phyloP scores from a whole-genome alignment of 2,888 invertebrate genomes.

The Hemicrepidius hirtus region DNA sequence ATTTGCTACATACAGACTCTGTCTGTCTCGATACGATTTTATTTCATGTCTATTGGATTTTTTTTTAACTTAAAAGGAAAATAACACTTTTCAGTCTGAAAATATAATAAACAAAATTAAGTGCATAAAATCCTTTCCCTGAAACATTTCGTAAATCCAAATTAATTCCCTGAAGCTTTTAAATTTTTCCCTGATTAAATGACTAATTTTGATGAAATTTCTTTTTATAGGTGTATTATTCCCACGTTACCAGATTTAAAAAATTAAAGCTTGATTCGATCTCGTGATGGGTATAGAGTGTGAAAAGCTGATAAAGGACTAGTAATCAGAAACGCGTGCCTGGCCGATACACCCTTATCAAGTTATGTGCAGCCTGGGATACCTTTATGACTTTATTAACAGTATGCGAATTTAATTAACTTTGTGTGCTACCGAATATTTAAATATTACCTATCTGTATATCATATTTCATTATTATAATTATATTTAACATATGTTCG shows the following conservation, averaged over 20 bases:
- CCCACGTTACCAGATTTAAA: conserved; percentile 32
- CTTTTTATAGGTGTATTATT: too few relatives aligned
- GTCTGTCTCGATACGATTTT: conserved; percentile 36
- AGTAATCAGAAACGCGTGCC: conserved; percentile 68
- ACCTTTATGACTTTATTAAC: conserved; percentile 69
- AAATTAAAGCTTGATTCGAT: conserved; percentile 52
- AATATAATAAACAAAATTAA: too few relatives aligned
- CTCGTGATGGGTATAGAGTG: conserved; percentile 62
- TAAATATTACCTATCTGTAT: conserved; percentile 60
- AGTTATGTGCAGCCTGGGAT: conserved; percentile 67
- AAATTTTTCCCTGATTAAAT: too few relatives aligned
- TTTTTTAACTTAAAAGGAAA: too few relatives aligned
- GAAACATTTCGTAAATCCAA: too few relatives aligned
- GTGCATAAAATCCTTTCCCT: too few relatives aligned
- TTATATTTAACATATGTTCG: conserved; percentile 64
- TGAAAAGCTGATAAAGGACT: conserved; percentile 67
- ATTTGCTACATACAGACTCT: conserved; percentile 55
- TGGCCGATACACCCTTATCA: conserved; percentile 68
- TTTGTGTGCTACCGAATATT: conserved; percentile 63
- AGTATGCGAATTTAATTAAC: conserved; percentile 68
- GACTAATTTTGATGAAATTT: too few relatives aligned
- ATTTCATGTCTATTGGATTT: conserved; percentile 9
- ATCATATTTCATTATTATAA: conserved; percentile 62
- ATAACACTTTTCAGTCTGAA: too few relatives aligned
- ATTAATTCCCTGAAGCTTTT: too few relatives aligned